A percentile compares a stretch with the other conserved stretches of the same genome.
Evolutionary conservation across 2,797 vertebrate genomes (phyloP).

Genomic region (Orestias chungarensis): DNA sequence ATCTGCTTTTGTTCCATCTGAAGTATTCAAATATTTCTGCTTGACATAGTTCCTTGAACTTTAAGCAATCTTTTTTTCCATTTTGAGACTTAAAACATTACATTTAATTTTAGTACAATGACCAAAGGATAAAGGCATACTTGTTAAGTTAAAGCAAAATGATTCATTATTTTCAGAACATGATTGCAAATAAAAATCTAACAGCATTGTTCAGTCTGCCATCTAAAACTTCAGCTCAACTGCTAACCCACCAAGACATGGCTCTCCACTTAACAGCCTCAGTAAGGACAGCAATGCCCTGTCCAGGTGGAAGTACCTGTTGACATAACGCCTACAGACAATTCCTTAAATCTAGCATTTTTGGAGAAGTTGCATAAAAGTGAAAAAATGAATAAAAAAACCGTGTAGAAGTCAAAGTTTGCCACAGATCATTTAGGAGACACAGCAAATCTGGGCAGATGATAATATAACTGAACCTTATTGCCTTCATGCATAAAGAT

Average conservation of each 20-base stretch:
- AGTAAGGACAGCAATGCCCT: not conserved
- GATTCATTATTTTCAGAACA: not conserved
- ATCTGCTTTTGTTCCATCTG: too few species aligned
- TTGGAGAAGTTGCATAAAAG: not conserved
- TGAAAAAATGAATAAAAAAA: not conserved
- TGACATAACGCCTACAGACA: not conserved
- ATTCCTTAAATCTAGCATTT: not conserved
- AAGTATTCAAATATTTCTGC: not conserved
- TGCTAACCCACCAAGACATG: not conserved
- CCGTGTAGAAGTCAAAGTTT: not conserved
- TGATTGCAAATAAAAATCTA: not conserved
- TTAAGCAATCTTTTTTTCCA: not conserved
- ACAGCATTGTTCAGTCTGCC: not conserved
- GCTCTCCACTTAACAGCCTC: not conserved
- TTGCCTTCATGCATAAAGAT: not conserved
- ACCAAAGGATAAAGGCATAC: not conserved
- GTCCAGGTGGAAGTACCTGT: not conserved
- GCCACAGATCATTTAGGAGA: too few species aligned
- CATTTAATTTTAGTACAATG: not conserved
- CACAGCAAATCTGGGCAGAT: too few species aligned
- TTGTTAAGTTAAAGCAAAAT: not conserved
- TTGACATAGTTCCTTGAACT: too few species aligned
- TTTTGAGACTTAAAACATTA: not conserved
- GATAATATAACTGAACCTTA: not conserved
- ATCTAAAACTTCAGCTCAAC: not conserved